Evolutionary conservation across 2,113 vertebrate genomes (phyloP), one percentile per base, ranked within the genome.

Genomic region (Bos javanicus): DNA sequence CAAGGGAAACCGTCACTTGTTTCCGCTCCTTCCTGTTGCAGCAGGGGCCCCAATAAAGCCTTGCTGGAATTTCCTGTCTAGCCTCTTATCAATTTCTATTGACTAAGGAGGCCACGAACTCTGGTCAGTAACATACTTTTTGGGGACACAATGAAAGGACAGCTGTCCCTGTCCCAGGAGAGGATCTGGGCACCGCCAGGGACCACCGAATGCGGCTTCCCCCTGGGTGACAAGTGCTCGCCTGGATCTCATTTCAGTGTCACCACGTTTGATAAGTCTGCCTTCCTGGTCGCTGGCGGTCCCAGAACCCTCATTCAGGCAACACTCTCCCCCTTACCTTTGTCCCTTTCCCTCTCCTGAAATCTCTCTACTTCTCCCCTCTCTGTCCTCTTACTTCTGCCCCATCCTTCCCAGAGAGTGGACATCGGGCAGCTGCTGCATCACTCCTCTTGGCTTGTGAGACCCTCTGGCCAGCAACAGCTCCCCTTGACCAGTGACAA

Each of bases 181-280:
- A 76, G 39, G 12, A 76, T 43, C 39, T 76, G 39, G 6, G 21
- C 39, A 9, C 71, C 3, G 1, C 71, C 71, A 43, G 71, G 71
- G 71, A 76, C 39, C 12, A 4, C 23, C 3, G 0, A 43, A 43
- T 3, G 12, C 2, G 1, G 39, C 71, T 76, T 26, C 39, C 67
- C 36, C 11, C 13, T 7, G 6, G 36, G 39, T 25, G 6, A 26
- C 23, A 0, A 43, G 39, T 1, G 3, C 39, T 43, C 23, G 0
- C 71, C 39, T 43, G 23, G 6, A 76, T 39, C 39, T 43, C 23
- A 6, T 43, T 43, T 14, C 39, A 43, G 71, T 7, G 23, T 43
- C 23, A 43, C 12, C 23, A 76, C 39, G 3, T 14, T 13, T 7
- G 36, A 43, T 43, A 26, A 6, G 11, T 26, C 71, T 76, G 71